Evolutionary conservation across 2,797 vertebrate species (phyloP), one percentile per base, ranked within the genome.

Genomic region (Poeciliopsis paucimaculata): DNA sequence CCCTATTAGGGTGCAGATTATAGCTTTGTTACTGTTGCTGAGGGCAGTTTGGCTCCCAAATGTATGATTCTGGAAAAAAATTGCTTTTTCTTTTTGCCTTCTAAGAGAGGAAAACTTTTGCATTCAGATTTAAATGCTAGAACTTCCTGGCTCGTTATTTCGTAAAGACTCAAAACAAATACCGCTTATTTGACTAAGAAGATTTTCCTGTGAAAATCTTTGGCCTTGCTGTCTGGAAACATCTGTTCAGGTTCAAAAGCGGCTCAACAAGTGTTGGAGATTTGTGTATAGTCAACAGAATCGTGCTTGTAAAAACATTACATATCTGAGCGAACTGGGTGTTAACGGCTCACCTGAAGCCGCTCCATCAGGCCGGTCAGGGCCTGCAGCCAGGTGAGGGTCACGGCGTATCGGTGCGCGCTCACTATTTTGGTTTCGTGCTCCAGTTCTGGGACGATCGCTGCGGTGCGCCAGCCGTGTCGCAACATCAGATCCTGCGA

Each of bases 361-460:
- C 95, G 96, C 77, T 97, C 97, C 92, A 97, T 85, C 51, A 97
- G 92, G 18, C 96, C 97, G 0, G 97, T 97, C 45, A 97, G 95
- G 7, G 96, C 96, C 89, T 97, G 97, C 18, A 97, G 93, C 97
- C 97, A 97, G 36, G 97, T 97, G 83, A 97, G 95, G 73, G 91
- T 96, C 89, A 95, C 90, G 0, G 95, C 91, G 4, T 96, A 97
- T 49, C 95, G 95, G 31, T 95, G 87, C 0, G 96, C 96, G 90
- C 96, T 95, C 78, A 97, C 96, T 77, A 97, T 95, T 86, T 95
- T 96, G 3, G 96, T 97, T 90, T 97, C 97, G 0, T 93, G 89
- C 86, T 96, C 96, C 86, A 97, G 89, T 87, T 97, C 96, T 0
- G 97, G 97, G 4, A 97, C 96, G 0, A 97, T 97, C 64, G 97